Evolutionary conservation across 1,140 invertebrate genomes (phyloP), one percentile per base, ranked within the genome.

Genomic region (Caerostris darwini): DNA sequence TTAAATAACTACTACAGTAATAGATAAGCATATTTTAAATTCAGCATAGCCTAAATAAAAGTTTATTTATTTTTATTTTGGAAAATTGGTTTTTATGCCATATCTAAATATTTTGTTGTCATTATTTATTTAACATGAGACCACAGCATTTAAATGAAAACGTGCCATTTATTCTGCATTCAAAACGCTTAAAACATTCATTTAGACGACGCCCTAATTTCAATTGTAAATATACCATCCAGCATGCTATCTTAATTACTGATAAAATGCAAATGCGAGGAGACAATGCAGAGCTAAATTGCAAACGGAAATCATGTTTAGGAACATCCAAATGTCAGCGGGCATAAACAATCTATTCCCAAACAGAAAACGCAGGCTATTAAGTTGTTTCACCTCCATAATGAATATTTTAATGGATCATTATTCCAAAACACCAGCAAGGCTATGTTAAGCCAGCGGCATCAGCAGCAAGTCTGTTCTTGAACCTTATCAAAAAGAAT

Each of bases 361-460:
- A 50, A 12, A 8, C 12, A 34, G 53, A 77, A 77, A 50, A 12
- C 71, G 14, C 14, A 14, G 5, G 71, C 71, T 77, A 77, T 77
- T 77, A 77, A 77, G 34, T 77, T 77, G 71, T 77, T 77, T 12
- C 71, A 50, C 10, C 71, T 3, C 3, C 71, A 34, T 77, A 77
- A 77, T 77, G 71, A 77, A 77, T 77, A 77, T 77, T 77, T 77
- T 77, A 77, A 77, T 50, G 50, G 71, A 77, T 77, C 71, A 77
- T 77, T 77, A 77, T 77, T 77, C 53, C 50, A 34, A 50, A 77
- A 53, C 8, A 34, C 14, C 71, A 77, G 71, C 10, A 77, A 77
- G 34, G 71, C 71, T 50, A 34, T 77, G 10, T 77, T 50, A 34
- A 77, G 50, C 71, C 71, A 50, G 5, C 34, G 71, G 71, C 71